Evolutionary conservation across 2,888 invertebrate genomes (phyloP).

Genomic region (Electrophaes corylata): DNA sequence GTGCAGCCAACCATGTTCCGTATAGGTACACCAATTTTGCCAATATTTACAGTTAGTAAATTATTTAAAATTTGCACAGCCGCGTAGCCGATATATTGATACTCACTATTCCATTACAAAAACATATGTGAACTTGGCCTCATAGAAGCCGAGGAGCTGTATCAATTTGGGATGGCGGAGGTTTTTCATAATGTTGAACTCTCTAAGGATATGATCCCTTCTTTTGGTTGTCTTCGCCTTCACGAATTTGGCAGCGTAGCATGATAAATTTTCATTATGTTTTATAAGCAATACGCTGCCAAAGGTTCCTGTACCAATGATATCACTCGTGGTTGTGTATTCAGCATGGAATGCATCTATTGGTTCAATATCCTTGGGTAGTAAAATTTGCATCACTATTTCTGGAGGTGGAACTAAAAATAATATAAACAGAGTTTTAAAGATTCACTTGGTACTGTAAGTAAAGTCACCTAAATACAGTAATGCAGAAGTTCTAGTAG

Average conservation of each 20-base stretch:
- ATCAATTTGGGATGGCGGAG: conserved; percentile 93
- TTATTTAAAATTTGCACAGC: too few relatives aligned
- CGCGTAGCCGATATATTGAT: background rate
- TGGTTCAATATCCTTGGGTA: background rate
- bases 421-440: background rate
- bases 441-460: background rate
- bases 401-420: conserved; percentile 25
- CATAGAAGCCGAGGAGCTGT: conserved; percentile 69
- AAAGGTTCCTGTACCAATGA: conserved; percentile 48
- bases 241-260: conserved; percentile 93
- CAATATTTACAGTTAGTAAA: too few relatives aligned
- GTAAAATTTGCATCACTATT: background rate
- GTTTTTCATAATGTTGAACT: conserved; percentile 94
- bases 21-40: too few relatives aligned
- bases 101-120: conserved; percentile 93
- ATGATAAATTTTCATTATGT: conserved; percentile 57
- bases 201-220: conserved; percentile 90
- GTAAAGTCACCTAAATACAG: too few relatives aligned
- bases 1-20: too few relatives aligned
- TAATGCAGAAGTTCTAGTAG: too few relatives aligned
- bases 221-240: conserved; percentile 89
- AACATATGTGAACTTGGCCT: conserved; percentile 83
- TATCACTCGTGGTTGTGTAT: conserved; percentile 27
- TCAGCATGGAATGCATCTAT: conserved; percentile 8
- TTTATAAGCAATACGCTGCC: conserved; percentile 45